Base-by-base conservation (phyloP, 2,888 invertebrate genomes). In the Zonitis immaculata region DNA sequence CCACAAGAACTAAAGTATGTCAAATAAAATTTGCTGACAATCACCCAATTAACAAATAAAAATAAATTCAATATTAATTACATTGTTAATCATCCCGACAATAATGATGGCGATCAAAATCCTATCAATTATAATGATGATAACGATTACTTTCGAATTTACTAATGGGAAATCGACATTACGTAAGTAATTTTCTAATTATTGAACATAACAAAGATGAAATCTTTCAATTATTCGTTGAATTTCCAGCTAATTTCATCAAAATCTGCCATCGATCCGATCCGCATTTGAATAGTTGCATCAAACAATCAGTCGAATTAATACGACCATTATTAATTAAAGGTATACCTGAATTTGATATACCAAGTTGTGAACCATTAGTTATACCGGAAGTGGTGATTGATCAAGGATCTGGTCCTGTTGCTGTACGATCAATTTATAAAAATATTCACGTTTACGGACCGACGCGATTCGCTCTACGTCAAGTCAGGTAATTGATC, bases 351-450 rank as follows among this genome's bases (percentile, higher is more conserved):
- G 80, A 81, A 61, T 80, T 81, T 53, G 79, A 78, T 9, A 80
- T 87, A 25, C 86, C 87, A 8, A 76, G 82, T 28, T 84, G 84
- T 58, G 87, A 87, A 63, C 87, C 86, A 0, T 73, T 87, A 14
- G 45, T 74, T 6, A 77, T 87, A 3, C 82, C 85, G 0, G 77
- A 83, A 51, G 73, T 86, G n/a, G 77, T 80, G 0, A 78, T 86
- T 42, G 80, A 81, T 66, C 84, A 85, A 69, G 79, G 82, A 1
- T 74, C 80, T 1, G 86, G 85, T 0, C 79, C 85, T 1, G 81
- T 86, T 27, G 75, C 80, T 3, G 75, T 86, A 3, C 78, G 75
- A 49, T 84, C 85, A 3, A 78, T 76, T 12, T 87, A 82, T 66
- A 78, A 73, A 27, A 79, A 86, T 64, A 82, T 86, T 59, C 76